Evolutionary conservation across 2,113 vertebrate species (phyloP), one percentile per base, ranked within the genome.

Genomic region (Henicopernis longicauda): DNA sequence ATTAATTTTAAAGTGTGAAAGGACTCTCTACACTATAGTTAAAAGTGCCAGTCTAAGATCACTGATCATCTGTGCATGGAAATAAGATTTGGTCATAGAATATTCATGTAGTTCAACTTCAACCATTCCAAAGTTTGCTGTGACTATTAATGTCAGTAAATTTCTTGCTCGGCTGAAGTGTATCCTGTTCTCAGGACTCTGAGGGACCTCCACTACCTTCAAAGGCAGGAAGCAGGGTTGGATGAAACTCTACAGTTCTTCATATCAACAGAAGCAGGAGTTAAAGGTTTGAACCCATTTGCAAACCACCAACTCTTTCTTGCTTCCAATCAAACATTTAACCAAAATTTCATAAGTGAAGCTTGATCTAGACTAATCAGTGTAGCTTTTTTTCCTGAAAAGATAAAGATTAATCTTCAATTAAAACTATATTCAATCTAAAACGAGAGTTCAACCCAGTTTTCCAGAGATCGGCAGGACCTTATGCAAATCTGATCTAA

Each of bases 21-120:
- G 36, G 8, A 19, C 13, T 38, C 40, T 66, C n/a, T 42, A 34
- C 4, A 10, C 3, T 38, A 12, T 0, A 57, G 31, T 20, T 38
- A 29, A 84, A 81, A 66, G 42, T 18, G 13, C 8, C 26, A 66
- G 13, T 44, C 20, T 47, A 47, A 69, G 25, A 71, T 42, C 19
- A 66, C 31, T 0, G 0, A 71, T 42, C 13, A 26, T 11, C 31
- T 1, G 7, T n/a, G 12, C 25, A n/a, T 5, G 10, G 76, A 77
- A 89, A 80, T 2, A 69, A 72, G 29, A 86, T 65, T 23, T 58
- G 18, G 21, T 29, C 45, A 57, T 36, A 55, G 76, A 65, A 55
- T 16, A 59, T 25, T 38, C 7, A 44, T 2, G 9, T 26, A 63
- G 38, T 82, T 71, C 40, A 58, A 87, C 38, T 44, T 50, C 32